These are phyloP conservation scores for Platysternon megacephalum DNA, from an alignment of 2,113 vertebrate genomes.

Conservation along the genomic window DNA sequence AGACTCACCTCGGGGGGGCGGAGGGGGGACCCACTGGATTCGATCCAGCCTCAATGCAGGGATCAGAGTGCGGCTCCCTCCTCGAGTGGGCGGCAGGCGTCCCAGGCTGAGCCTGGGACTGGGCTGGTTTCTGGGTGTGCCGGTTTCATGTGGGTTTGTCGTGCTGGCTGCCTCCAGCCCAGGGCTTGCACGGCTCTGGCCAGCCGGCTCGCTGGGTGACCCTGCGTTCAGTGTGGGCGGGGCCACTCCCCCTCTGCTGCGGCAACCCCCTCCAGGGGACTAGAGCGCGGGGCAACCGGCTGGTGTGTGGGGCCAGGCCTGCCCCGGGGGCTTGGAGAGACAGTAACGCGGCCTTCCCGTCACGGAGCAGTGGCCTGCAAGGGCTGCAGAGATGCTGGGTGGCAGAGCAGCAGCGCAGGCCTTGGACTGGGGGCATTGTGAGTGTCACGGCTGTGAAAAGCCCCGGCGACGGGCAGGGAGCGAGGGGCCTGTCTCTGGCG, in stretches of 20 bases:
- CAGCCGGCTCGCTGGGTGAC: neutral
- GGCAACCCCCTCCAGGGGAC: no score
- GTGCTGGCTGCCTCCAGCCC: conserved; percentile 37
- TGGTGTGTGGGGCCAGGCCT: no score
- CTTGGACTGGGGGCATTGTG: no score
- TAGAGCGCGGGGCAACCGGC: neutral
- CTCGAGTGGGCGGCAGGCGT: neutral
- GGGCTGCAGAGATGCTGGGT: neutral
- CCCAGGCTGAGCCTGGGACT: no score
- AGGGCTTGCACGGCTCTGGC: neutral
- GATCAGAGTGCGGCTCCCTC: neutral
- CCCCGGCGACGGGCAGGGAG: no score
- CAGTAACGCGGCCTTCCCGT: no score
- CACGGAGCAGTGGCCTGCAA: neutral
- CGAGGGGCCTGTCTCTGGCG: neutral
- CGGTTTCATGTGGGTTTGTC: conserved; percentile 64
- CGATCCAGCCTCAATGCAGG: neutral
- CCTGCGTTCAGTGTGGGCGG: no score
- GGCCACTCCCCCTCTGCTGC: no score
- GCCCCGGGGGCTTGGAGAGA: no score
- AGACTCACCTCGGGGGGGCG: neutral
- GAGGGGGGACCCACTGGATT: neutral
- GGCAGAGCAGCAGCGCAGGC: no score
- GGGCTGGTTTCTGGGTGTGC: conserved; percentile 61
- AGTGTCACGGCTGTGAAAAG: neutral